phyloP scores from a whole-genome alignment of 2,113 vertebrate species.

The Thalassarche chlororhynchos region DNA sequence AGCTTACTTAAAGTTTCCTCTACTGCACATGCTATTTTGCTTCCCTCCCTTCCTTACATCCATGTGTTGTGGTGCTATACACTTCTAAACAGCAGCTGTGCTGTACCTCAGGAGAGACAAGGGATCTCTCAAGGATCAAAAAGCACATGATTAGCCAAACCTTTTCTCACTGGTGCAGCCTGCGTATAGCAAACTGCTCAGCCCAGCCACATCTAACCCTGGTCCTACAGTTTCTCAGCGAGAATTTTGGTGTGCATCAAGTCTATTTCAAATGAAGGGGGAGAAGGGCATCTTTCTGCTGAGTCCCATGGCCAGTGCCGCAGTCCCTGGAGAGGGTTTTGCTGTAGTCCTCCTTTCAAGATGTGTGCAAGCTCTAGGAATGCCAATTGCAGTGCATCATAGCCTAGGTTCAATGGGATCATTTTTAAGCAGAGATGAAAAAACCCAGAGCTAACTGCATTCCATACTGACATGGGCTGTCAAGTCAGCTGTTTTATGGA shows the following conservation, averaged over 20 bases:
- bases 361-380: neutral
- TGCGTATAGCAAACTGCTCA: neutral
- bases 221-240: neutral
- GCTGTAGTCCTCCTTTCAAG: neutral
- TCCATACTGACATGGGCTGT: conserved; percentile 11
- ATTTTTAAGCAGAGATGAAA: conserved; percentile 9
- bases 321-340: neutral
- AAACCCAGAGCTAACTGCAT: conserved; percentile 10
- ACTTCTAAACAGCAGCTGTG: conserved; percentile 19
- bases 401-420: neutral
- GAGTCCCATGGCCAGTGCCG: neutral
- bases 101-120: neutral
- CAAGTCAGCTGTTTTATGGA: conserved; percentile 28
- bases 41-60: conserved; percentile 17
- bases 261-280: neutral
- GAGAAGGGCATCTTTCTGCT: neutral
- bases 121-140: neutral
- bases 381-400: neutral
- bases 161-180: neutral
- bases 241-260: neutral
- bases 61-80: neutral
- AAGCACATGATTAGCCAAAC: neutral
- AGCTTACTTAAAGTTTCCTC: conserved; percentile 56
- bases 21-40: neutral
- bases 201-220: neutral